Base-by-base conservation (phyloP, 2,888 invertebrate genomes). In the Sinotaia quadrata region DNA sequence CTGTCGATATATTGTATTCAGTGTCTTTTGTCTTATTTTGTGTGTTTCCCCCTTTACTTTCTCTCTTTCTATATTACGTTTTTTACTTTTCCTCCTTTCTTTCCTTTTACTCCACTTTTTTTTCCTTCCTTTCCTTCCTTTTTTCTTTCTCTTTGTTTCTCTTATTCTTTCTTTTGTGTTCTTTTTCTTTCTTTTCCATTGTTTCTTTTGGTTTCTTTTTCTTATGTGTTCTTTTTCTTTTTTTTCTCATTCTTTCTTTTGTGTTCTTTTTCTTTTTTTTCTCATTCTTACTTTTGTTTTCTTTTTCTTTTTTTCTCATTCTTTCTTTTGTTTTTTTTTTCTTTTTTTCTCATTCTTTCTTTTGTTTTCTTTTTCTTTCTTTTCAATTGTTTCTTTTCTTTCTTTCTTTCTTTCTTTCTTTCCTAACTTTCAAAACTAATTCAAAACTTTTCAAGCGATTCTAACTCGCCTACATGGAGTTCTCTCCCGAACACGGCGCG, bases 11-110 rank as follows among this genome's bases (percentile, higher is more conserved):
- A 18, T 59, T 61, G 21, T 62, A 29, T n/a, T n/a, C n/a, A n/a
- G n/a, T n/a, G n/a, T n/a, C n/a, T n/a, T 52, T n/a, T 63, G 29
- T 63, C 4, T 63, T 31, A 54, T 2, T 62, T 27, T 44, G 4
- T 33, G 31, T 66, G 1, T 66, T 36, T 59, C 58, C 59, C 59
- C 51, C 47, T 59, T 51, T 18, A 12, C 27, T 37, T 29, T 24
- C 56, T 59, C 29, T 41, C 18, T 59, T 37, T 27, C 10, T 29
- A 21, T 41, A 29, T 41, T 33, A n/a, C 59, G n/a, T 18, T 59
- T 12, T 37, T 34, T 51, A 21, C 36, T 31, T 21, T 44, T 49
- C 24, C 49, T 33, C 41, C n/a, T 58, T 29, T 36, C 31, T 12
- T 36, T 33, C 44, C n/a, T 24, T 49, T 18, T 33, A 31, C 21